Evolutionary conservation across 2,797 vertebrate genomes (phyloP).

Genomic region (Gadopsis bispinosus): DNA sequence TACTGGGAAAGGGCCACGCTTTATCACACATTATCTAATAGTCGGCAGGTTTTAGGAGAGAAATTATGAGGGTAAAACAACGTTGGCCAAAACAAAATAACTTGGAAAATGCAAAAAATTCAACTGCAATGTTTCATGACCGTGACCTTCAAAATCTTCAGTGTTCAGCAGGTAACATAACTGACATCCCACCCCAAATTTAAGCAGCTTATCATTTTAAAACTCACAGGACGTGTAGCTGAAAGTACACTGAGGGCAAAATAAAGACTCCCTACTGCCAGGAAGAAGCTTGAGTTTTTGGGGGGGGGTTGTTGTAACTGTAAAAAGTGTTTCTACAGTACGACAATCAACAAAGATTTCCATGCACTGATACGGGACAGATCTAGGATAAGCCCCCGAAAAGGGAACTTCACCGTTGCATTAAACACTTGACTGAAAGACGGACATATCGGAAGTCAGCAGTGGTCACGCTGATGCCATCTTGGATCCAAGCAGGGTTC

Average conservation of each 20-base stretch:
- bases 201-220: not conserved
- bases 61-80: not conserved
- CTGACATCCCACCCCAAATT: not conserved
- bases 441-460: slow-evolving; percentile 59
- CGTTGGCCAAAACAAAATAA: too few relatives aligned
- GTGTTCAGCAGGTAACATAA: not conserved
- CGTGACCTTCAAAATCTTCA: not conserved
- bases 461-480: slow-evolving; percentile 72
- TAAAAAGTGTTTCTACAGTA: slow-evolving; percentile 2
- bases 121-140: not conserved
- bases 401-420: slow-evolving; percentile 49
- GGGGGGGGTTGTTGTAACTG: too few relatives aligned
- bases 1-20: not conserved
- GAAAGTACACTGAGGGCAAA: too few relatives aligned
- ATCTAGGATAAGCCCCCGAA: slow-evolving; percentile 21
- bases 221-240: too few relatives aligned
- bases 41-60: not conserved
- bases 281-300: too few relatives aligned
- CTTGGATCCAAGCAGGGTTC: slow-evolving; percentile 69
- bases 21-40: not conserved
- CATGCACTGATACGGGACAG: not conserved
- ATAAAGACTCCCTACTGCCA: too few relatives aligned
- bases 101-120: not conserved
- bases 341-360: slow-evolving; percentile 18
- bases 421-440: slow-evolving; percentile 54